These are phyloP conservation scores for Lutjanus campechanus DNA, from an alignment of 2,797 vertebrate genomes.

Conservation along the genomic window DNA sequence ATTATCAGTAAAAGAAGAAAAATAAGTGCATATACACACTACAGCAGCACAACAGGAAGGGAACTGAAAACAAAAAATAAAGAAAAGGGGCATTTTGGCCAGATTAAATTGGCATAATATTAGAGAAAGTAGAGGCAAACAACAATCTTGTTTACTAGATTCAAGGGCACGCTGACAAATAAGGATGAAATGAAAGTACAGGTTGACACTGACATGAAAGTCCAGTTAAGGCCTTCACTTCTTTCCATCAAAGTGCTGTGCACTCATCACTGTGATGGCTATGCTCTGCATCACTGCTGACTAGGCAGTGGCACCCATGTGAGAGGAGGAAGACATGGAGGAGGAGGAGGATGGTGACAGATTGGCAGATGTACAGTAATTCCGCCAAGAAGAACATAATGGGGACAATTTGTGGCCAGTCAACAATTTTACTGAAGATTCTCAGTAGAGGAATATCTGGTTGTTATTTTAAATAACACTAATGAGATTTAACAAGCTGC, in stretches of 20 bases:
- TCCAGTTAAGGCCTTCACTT: slow-evolving; percentile 45
- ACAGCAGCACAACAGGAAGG: neutral
- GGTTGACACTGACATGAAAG: slow-evolving; percentile 50
- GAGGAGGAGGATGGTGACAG: slow-evolving; percentile 36
- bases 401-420: slow-evolving; percentile 28
- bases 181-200: slow-evolving; percentile 35
- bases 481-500: too few species aligned
- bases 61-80: neutral
- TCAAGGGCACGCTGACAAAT: slow-evolving; percentile 53
- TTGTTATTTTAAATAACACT: too few species aligned
- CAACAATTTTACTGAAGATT: slow-evolving; percentile 10
- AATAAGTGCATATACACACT: neutral
- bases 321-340: slow-evolving; percentile 38
- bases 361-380: slow-evolving; percentile 48
- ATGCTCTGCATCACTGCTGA: slow-evolving; percentile 90
- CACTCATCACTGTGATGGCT: slow-evolving; percentile 81
- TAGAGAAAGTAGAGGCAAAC: neutral
- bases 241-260: slow-evolving; percentile 54
- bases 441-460: neutral
- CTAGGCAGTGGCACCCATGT: slow-evolving; percentile 43
- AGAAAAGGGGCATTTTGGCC: neutral
- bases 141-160: slow-evolving; percentile 37
- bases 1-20: slow-evolving; percentile 2
- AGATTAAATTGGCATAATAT: slow-evolving; percentile 9
- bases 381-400: slow-evolving; percentile 40